Conservation (phyloP, 2,113 vertebrate species). For the Charadrius vociferus region DNA sequence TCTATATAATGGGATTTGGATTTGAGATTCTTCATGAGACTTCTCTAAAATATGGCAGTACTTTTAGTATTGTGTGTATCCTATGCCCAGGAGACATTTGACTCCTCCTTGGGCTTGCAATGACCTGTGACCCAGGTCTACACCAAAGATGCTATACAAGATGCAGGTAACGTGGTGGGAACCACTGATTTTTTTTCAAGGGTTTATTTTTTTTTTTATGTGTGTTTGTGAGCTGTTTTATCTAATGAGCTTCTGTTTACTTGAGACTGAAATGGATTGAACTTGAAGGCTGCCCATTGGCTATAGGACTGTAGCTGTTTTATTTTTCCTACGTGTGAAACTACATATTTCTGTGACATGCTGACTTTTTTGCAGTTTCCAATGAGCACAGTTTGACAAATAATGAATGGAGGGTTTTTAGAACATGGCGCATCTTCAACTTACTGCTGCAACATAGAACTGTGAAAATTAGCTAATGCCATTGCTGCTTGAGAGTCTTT, state of each 20-base stretch:
- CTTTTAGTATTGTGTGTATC: neutral
- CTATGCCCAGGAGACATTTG: neutral
- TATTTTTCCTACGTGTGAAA: neutral
- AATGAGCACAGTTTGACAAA: neutral
- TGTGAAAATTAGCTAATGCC: neutral
- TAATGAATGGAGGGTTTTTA: neutral
- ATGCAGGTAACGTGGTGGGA: neutral
- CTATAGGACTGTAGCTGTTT: neutral
- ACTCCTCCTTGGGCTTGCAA: neutral
- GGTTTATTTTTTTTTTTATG: neutral
- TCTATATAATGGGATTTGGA: neutral
- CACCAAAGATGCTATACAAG: neutral
- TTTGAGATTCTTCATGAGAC: neutral
- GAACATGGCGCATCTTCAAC: neutral
- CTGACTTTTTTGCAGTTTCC: neutral
- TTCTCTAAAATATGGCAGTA: neutral
- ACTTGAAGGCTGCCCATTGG: neutral
- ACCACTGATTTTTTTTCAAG: neutral
- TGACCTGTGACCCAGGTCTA: neutral
- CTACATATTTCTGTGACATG: neutral
- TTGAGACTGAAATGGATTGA: neutral
- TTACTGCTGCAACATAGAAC: neutral
- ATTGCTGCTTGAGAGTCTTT: neutral
- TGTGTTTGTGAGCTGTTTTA: neutral
- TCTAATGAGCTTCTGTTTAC: neutral